phyloP scores from a whole-genome alignment of 1,140 invertebrate species.

The Hestina assimilis region DNA sequence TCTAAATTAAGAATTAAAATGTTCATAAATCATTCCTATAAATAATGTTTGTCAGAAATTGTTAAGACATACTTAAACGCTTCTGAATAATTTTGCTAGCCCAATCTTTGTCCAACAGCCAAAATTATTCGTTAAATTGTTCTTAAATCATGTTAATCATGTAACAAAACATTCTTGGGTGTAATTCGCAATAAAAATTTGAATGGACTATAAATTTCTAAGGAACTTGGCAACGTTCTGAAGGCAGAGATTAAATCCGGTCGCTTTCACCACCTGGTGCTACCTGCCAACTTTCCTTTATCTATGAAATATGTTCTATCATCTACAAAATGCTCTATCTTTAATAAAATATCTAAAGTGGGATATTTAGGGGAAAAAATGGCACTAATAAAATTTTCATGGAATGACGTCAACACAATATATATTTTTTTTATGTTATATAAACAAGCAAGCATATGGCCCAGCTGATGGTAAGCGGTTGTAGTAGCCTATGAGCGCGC shows the following conservation, averaged over 20 bases:
- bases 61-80: too few species aligned
- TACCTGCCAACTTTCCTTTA: slow-evolving; percentile 44
- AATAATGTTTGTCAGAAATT: too few species aligned
- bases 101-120: too few species aligned
- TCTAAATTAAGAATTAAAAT: too few species aligned
- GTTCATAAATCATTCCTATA: too few species aligned
- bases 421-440: too few species aligned
- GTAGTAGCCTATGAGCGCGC: too few species aligned
- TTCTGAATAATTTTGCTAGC: too few species aligned
- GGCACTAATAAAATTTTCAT: slow-evolving; percentile 5
- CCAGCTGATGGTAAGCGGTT: too few species aligned
- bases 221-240: slow-evolving; percentile 46
- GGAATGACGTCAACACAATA: neutral
- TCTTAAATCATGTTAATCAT: neutral
- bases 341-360: slow-evolving; percentile 25
- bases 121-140: neutral
- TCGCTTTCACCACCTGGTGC: slow-evolving; percentile 42
- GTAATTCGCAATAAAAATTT: slow-evolving; percentile 33
- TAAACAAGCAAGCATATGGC: too few species aligned
- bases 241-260: slow-evolving; percentile 44
- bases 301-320: slow-evolving; percentile 31
- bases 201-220: slow-evolving; percentile 38
- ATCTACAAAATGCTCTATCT: slow-evolving; percentile 8
- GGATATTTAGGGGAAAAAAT: slow-evolving; percentile 6
- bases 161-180: slow-evolving; percentile 5